Evolutionary conservation across 2,113 vertebrate species (phyloP).

Genomic region (Deroptyus accipitrinus): DNA sequence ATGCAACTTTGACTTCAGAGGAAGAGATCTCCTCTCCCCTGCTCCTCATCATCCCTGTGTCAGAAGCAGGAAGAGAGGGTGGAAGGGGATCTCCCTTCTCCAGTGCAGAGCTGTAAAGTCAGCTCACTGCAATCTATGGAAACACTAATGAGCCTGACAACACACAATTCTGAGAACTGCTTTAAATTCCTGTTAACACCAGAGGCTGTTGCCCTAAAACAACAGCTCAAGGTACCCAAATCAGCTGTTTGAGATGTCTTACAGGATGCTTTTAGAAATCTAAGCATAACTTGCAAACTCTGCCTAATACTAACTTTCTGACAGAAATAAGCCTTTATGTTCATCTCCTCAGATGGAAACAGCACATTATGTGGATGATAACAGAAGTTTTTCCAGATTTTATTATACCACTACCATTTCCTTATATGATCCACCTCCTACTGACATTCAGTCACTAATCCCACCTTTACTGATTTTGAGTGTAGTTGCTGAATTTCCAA

Average conservation of each 20-base stretch:
- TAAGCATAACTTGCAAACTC: background rate
- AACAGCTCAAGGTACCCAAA: background rate
- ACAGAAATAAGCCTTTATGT: background rate
- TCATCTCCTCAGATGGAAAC: background rate
- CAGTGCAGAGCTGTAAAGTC: background rate
- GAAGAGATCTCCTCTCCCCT: background rate
- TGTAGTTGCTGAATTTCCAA: background rate
- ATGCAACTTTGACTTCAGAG: background rate
- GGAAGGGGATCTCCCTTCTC: background rate
- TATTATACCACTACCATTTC: background rate
- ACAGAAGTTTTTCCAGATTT: background rate
- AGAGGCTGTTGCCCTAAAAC: background rate
- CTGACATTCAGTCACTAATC: background rate
- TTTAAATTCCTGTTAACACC: background rate
- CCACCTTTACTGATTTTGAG: background rate
- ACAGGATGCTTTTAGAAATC: background rate
- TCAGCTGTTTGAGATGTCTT: background rate
- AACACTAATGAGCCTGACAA: background rate
- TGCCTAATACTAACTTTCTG: background rate
- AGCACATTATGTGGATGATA: background rate
- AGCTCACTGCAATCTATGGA: rapidly evolving
- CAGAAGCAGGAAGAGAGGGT: background rate
- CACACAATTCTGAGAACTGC: background rate
- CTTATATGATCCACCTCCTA: background rate
- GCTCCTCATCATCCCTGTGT: background rate